Percentiles rank a stretch among this genome's conserved stretches.
Evolutionary conservation across 2,888 invertebrate genomes (phyloP).

Genomic region (Pomacea canaliculata): DNA sequence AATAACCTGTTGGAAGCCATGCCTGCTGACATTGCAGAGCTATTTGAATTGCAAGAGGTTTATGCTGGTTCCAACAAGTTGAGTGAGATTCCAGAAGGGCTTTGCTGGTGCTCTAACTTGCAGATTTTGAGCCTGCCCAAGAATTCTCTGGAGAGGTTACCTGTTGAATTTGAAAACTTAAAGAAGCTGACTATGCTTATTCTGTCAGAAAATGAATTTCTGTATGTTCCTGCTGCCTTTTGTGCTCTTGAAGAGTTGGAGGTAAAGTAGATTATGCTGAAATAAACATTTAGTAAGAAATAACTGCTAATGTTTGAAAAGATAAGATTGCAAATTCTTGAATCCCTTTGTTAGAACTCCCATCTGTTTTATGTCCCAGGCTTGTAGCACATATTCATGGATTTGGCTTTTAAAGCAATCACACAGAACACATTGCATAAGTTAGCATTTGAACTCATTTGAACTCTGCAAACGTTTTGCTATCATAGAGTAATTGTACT

Average conservation of each 20-base stretch:
- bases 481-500: too few relatives aligned
- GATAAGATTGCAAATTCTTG: too few relatives aligned
- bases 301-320: too few relatives aligned
- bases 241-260: slow-evolving; percentile 49
- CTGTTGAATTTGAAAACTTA: slow-evolving; percentile 62
- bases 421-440: too few relatives aligned
- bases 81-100: slow-evolving; percentile 56
- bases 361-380: too few relatives aligned
- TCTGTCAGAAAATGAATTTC: slow-evolving; percentile 56
- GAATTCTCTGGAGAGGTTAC: slow-evolving; percentile 57
- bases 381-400: too few relatives aligned
- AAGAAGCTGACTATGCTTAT: slow-evolving; percentile 54
- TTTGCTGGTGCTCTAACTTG: slow-evolving; percentile 49
- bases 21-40: slow-evolving; percentile 56
- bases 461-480: too few relatives aligned
- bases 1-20: slow-evolving; percentile 56
- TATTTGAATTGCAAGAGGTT: slow-evolving; percentile 58
- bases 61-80: slow-evolving; percentile 61
- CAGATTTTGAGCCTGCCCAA: slow-evolving; percentile 54
- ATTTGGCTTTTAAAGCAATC: too few relatives aligned
- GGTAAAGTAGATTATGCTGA: slow-evolving; percentile 6
- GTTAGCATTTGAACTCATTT: too few relatives aligned
- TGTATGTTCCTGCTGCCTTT: slow-evolving; percentile 49
- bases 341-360: too few relatives aligned
- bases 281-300: too few relatives aligned